Evolutionary conservation across 1,140 invertebrate species (phyloP).

Genomic region (Bombus terrestris): DNA sequence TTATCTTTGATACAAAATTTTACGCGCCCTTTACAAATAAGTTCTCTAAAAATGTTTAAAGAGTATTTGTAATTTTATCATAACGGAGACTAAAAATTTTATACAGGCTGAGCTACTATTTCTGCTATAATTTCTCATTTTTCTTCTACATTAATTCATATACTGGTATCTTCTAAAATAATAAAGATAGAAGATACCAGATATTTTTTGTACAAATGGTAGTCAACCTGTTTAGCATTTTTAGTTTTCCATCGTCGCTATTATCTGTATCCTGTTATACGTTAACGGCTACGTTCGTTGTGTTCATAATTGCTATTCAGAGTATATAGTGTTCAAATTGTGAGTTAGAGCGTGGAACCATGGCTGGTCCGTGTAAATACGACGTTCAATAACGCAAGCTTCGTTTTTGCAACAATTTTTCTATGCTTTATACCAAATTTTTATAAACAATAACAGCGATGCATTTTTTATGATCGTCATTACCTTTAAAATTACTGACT

Average conservation of each 20-base stretch:
- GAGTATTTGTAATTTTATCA: conserved; percentile 5
- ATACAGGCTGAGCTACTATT: neutral
- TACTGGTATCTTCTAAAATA: neutral
- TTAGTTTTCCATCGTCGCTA: neutral
- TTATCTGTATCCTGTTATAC: conserved; percentile 29
- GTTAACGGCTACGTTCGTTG: conserved; percentile 54
- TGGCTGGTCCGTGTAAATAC: conserved; percentile 62
- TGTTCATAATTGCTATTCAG: conserved; percentile 63
- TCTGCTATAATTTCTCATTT: neutral
- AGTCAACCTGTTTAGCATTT: neutral
- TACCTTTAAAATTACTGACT: neutral
- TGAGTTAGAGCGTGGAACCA: conserved; percentile 42
- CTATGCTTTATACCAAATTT: neutral
- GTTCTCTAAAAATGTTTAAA: neutral
- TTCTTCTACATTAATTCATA: neutral
- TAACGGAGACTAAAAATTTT: conserved; percentile 2
- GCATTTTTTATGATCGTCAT: neutral
- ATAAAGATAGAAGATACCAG: neutral
- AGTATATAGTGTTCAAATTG: conserved; percentile 60
- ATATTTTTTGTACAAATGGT: neutral
- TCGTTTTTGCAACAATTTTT: neutral
- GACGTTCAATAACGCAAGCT: conserved; percentile 15
- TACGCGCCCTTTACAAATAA: neutral
- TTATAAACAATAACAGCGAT: neutral
- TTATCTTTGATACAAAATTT: neutral